Evolutionary conservation across 2,113 vertebrate genomes (phyloP), one percentile per base, ranked within the genome.

Genomic region (Guaruba guarouba): DNA sequence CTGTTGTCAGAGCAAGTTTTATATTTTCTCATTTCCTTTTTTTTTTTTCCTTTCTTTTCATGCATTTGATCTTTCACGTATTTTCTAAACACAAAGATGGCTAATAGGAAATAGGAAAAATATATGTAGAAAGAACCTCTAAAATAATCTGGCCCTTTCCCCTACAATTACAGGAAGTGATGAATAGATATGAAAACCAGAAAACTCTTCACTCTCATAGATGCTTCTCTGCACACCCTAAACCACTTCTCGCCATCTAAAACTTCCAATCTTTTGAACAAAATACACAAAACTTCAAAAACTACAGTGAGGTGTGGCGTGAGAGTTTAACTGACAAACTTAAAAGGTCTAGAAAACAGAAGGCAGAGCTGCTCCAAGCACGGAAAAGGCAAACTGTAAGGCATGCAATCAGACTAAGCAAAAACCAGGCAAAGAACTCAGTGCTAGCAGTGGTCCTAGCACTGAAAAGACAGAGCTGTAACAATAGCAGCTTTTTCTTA

Each of bases 21-120:
- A 3, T 63, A 39, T 70, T 81, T 88, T 57, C 25, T 67, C 6
- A 9, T 66, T 77, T 37, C 11, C 4, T 46, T 37, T n/a, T 29
- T 12, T 12, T 10, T 11, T 6, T 5, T 5, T 3, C 28, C 9
- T 31, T 37, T 43, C 11, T 80, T 49, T 19, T 43, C 6, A 41
- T 55, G 33, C 31, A 49, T 52, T 71, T 82, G 9, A 10, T 64
- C 39, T 94, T 88, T 15, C 31, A 8, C 55, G 6, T 37, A 12
- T 11, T 62, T 68, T 67, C 67, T 24, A 46, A 86, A 41, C 33
- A 59, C 1, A 1, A 70, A 59, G 51, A 37, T 33, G 8, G 28
- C 19, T 90, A 88, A 83, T 16, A 87, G n/a, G n/a, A 93, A 90
- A 73, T 33, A 68, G 13, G n/a, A 52, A 83, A 90, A 90, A 92